Base-by-base conservation (phyloP, 2,797 vertebrate genomes). In the Clarias fuscus region DNA sequence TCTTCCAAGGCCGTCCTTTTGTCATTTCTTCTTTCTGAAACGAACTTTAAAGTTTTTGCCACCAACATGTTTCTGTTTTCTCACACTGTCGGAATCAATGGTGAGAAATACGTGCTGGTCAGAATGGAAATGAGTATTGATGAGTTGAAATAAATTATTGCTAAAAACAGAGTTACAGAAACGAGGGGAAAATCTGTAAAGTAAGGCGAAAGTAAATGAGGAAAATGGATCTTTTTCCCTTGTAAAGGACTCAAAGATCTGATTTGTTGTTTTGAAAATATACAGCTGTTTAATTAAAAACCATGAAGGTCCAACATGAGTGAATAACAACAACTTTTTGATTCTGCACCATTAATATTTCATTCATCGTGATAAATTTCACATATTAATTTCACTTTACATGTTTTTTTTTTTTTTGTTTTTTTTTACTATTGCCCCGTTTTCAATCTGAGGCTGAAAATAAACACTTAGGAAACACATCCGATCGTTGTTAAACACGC, bases 11-110 rank as follows among this genome's bases (percentile, higher is more conserved):
- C 22, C 82, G 68, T 84, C 77, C 93, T 93, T 33, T 93, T 93
- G 85, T 94, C 93, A 93, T 90, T 93, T 93, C 92, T 92, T 89
- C 90, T 92, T 92, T 95, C 93, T 93, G 89, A 93, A 94, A 94
- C 89, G 90, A 90, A 92, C 93, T 95, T 91, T 91, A 90, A 90
- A 93, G 92, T 95, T 94, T 67, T 82, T 27, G 7, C 40, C 1
- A 5, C 64, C 92, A 92, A 92, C 92, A 92, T 67, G 92, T 91
- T 91, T 94, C 91, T 94, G 93, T 95, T 95, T 96, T 94, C 90
- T 96, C 93, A 93, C 89, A 84, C 91, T 89, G 88, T 94, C 91
- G 92, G 92, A 91, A 92, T 92, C 86, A 81, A 90, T 93, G 91
- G 89, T 93, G 91, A 93, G 92, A 92, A 94, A 95, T 92, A 94